Conservation (phyloP, 2,113 vertebrate genomes). For the Thryonomys swinderianus region DNA sequence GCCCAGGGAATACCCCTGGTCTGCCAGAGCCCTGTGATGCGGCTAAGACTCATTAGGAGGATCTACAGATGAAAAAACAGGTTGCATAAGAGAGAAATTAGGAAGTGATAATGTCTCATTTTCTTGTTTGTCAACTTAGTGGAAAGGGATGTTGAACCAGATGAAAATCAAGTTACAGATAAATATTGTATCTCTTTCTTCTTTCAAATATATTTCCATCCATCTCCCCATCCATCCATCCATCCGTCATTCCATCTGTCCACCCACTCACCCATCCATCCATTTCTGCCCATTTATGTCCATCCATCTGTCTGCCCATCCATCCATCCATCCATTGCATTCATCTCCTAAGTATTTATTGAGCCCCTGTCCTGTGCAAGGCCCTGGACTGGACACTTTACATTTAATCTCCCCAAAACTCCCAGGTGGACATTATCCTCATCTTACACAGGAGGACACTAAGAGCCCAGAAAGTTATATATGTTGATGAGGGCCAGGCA, state of each 20-base stretch:
- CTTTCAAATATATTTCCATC: not conserved
- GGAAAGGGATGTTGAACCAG: not conserved
- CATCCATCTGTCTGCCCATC: not conserved
- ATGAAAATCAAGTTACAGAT: not conserved
- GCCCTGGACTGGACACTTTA: not conserved
- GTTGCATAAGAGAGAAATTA: not conserved
- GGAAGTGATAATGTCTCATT: not conserved
- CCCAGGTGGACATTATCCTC: not conserved
- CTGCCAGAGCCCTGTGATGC: not conserved
- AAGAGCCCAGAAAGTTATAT: not conserved
- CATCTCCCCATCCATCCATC: fast-evolving
- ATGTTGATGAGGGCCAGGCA: not conserved
- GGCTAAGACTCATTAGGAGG: not conserved
- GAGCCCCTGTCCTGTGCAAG: not conserved
- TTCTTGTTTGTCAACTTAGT: constrained; percentile 32
- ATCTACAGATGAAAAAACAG: not conserved
- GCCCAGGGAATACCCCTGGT: not conserved
- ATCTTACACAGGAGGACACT: not conserved
- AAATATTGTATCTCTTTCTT: not conserved
- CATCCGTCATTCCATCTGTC: not conserved
- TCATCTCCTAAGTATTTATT: not conserved
- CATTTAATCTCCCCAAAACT: not conserved
- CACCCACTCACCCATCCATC: not conserved
- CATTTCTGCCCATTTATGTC: not conserved
- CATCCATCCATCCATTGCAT: not conserved